Evolutionary conservation across 2,888 invertebrate genomes (phyloP), one percentile per base, ranked within the genome.

Genomic region (Leptinotarsa peninsularis): DNA sequence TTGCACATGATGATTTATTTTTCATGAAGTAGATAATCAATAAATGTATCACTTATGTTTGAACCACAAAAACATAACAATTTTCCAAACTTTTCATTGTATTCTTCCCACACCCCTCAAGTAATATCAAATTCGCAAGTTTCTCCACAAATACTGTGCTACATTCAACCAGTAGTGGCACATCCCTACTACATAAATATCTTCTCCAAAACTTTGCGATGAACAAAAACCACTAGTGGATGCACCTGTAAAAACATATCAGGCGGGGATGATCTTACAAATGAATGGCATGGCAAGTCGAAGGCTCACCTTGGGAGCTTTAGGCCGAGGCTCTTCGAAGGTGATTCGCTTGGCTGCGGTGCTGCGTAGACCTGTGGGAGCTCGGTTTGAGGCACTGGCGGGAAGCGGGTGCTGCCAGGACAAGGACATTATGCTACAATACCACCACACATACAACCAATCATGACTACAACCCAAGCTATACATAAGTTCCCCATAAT

Each of bases 331-430:
- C 79, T 86, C 84, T 78, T 89, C 88, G 84, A 90, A 90, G 81
- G 88, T 89, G 85, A 90, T 90, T 84, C 89, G 88, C 85, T 90
- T 90, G 86, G 89, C 89, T 82, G 88, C 89, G 81, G 89, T 84
- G 84, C 88, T 88, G 84, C 88, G 87, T 81, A 82, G 86, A 83
- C 84, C 86, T 75, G 79, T 73, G 82, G 83, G 83, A 84, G 84
- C 85, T 84, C 86, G 79, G 77, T 78, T 78, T 75, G 76, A 75
- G 87, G 86, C 86, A 84, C 86, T 86, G 85, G 84, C 86, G 81
- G 86, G 79, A 79, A 84, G 84, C 85, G 82, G 86, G 84, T 85
- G 85, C 87, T 87, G 88, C 86, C 85, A 84, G 87, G 87, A 88
- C 85, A 86, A 87, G 87, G 87, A 87, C 84, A 87, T 85, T 80